Evolutionary conservation across 2,888 invertebrate genomes (phyloP), one percentile per base, ranked within the genome.

Genomic region (Fragum sueziense): DNA sequence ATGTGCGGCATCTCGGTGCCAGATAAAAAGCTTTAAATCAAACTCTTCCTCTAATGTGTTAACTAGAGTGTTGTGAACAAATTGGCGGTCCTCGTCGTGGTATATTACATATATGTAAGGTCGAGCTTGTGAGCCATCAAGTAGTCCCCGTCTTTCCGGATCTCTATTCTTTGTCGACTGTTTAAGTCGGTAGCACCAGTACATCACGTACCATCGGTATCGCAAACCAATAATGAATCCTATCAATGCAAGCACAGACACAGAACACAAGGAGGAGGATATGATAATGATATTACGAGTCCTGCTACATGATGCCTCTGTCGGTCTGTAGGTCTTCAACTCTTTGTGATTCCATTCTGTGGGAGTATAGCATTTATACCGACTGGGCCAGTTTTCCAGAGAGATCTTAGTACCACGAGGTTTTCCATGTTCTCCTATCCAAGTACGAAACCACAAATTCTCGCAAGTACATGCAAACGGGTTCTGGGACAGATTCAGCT

Each of bases 361-460:
- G 27, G 73, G 77, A 20, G 68, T 61, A 6, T 27, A 22, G 37
- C 77, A 77, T 20, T 14, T 54, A 41, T 73, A 77, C 2, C 34
- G 9, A 6, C 33, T n/a, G 29, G 77, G 77, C 77, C 73, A 77
- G 20, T 37, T 47, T 0, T 1, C 29, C 1, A 77, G 52, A 27
- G 47, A 2, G 25, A 72, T 72, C 3, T 73, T 72, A 29, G 37
- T 74, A 57, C 17, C 61, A 52, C 17, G 52, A 9, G 25, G 20
- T 34, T 17, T 59, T 9, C 59, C 71, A 14, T 41, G n/a, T 20
- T 71, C 71, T 17, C 62, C 57, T 17, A 85, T 57, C 76, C 73
- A 75, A 34, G 74, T 61, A 20, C 74, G 69, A 68, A 84, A 83
- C 80, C 80, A 82, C 0, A 41, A 41, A 20, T 75, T 57, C n/a